phyloP scores from a whole-genome alignment of 1,140 invertebrate genomes.

The Chrysopa pallens region DNA sequence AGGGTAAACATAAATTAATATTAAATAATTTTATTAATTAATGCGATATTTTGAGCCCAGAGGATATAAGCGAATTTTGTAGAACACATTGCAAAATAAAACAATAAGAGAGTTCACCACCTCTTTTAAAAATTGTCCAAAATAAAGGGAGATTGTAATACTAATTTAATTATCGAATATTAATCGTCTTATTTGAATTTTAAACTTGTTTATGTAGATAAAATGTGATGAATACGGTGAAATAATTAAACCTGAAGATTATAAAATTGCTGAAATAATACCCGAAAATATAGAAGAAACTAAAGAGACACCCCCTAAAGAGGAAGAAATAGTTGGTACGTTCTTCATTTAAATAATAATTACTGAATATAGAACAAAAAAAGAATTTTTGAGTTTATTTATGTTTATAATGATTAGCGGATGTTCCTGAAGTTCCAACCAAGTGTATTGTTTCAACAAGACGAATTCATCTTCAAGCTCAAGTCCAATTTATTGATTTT shows the following conservation, averaged over 20 bases:
- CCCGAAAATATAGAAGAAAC: conserved; percentile 41
- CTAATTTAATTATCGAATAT: too few species aligned
- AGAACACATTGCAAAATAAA: too few species aligned
- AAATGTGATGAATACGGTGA: conserved; percentile 92
- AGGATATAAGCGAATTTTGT: too few species aligned
- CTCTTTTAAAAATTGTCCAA: too few species aligned
- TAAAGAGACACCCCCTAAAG: conserved; percentile 48
- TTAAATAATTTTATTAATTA: too few species aligned
- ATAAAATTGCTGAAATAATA: conserved; percentile 50
- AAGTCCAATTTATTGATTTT: conserved; percentile 92
- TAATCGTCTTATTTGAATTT: background rate
- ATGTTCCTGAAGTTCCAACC: conserved; percentile 59
- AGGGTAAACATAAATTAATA: too few species aligned
- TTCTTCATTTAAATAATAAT: conserved; percentile 4
- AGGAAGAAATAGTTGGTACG: conserved; percentile 29
- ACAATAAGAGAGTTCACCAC: too few species aligned
- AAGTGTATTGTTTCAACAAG: conserved; percentile 72
- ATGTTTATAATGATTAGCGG: conserved; percentile 22
- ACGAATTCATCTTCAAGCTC: conserved; percentile 63
- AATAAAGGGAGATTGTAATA: too few species aligned
- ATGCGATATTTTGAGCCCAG: too few species aligned
- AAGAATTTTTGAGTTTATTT: background rate
- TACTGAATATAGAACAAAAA: background rate
- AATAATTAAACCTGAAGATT: conserved; percentile 78
- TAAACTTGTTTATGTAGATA: conserved; percentile 23